Conservation (phyloP, 2,113 vertebrate species). For the Nycticorax nycticorax region DNA sequence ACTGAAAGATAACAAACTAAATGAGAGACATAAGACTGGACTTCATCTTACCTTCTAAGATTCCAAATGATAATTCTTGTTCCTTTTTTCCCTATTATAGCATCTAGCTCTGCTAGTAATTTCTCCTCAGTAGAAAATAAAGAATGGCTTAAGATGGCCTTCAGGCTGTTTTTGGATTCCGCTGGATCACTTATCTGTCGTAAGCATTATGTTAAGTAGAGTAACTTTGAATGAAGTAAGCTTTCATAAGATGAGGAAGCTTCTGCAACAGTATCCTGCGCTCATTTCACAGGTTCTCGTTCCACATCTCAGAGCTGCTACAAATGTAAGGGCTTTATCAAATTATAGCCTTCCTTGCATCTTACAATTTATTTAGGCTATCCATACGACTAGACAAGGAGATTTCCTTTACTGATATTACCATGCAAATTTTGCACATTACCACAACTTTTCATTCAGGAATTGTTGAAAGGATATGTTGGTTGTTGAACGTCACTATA, state of each 20-base stretch:
- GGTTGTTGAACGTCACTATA: constrained; percentile 75
- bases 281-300: not conserved
- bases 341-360: not conserved
- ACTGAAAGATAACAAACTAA: not conserved
- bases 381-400: not conserved
- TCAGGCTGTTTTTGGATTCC: constrained; percentile 80
- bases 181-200: constrained; percentile 73
- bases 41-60: constrained; percentile 80
- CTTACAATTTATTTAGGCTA: not conserved
- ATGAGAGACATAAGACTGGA: not conserved
- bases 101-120: constrained; percentile 81
- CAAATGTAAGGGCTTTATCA: not conserved
- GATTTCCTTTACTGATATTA: not conserved
- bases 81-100: constrained; percentile 82
- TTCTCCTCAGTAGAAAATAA: constrained; percentile 81
- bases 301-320: not conserved
- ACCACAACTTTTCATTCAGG: not conserved
- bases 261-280: not conserved
- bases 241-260: not conserved
- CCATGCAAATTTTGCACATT: not conserved
- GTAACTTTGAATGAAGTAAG: not conserved
- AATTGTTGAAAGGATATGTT: constrained; percentile 85
- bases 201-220: constrained; percentile 78
- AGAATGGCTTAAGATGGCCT: constrained; percentile 86
- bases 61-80: constrained; percentile 98